Conservation (phyloP, 2,113 vertebrate species). For the Centrocercus urophasianus region DNA sequence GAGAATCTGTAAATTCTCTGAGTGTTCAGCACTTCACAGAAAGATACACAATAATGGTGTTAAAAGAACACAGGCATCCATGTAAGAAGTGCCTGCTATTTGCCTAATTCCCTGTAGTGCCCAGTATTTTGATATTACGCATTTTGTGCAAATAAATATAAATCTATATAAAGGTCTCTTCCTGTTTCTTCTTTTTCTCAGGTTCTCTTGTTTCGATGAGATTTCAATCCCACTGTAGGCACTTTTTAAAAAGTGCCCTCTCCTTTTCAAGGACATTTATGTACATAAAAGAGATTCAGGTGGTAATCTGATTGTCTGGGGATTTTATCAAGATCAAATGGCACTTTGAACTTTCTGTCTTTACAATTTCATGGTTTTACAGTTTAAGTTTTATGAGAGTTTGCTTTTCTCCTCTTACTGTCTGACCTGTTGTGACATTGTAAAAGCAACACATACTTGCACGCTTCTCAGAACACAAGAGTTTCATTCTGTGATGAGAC, state of each 20-base stretch:
- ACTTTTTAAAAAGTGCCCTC: background rate
- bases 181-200: background rate
- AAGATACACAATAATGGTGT: background rate
- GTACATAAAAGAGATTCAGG: background rate
- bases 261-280: background rate
- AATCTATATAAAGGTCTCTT: background rate
- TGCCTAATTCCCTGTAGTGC: background rate
- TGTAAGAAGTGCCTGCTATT: background rate
- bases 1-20: background rate
- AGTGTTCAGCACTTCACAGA: background rate
- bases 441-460: background rate
- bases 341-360: background rate
- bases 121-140: accelerated
- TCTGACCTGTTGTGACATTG: background rate
- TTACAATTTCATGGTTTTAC: background rate
- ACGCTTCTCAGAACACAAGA: background rate
- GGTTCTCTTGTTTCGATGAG: background rate
- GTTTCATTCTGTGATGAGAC: background rate
- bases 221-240: background rate
- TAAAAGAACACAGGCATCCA: background rate
- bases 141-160: background rate
- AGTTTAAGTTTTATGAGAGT: background rate
- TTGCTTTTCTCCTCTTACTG: background rate
- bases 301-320: background rate
- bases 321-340: background rate